Evolutionary conservation across 1,140 invertebrate genomes (phyloP), one percentile per base, ranked within the genome.

Genomic region (honey bee (Apis mellifera)): DNA sequence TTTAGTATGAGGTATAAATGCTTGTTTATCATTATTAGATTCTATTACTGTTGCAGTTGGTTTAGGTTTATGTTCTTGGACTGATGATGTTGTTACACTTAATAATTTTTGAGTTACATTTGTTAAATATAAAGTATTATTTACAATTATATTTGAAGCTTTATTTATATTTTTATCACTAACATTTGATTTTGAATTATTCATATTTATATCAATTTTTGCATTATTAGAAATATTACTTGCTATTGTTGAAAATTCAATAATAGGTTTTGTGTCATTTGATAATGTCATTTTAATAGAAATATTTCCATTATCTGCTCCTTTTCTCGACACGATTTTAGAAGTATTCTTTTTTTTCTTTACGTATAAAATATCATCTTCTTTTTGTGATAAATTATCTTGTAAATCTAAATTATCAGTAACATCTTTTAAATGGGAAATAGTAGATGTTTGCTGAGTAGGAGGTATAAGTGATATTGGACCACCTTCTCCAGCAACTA

Each of bases 31-130:
- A 54, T 84, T 82, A 69, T 90, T 89, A 32, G 90, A 88, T 65
- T 88, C 90, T n/a, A 69, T 76, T 66, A 89, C 89, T 23, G 94
- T 94, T 15, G 89, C 89, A 42, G 90, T 90, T 72, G 94, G 94
- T 81, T 94, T 94, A 54, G 91, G 89, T 82, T 94, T 94, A 65
- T 91, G 89, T 78, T 85, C 92, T 26, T 69, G 78, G 71, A 57
- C 48, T 3, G n/a, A 60, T 15, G 66, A 82, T n/a, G 72, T 48
- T 50, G 77, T 71, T 23, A n/a, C 19, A 60, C 13, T 80, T 9
- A 57, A n/a, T 79, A 26, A 0, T 23, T 81, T 80, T 77, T 17
- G 42, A 9, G 42, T 21, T 48, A 23, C 0, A 86, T 54, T 64
- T 59, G 19, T 13, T 74, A 42, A 12, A 2, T 60, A 42, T 11